Percentiles rank a stretch among this genome's conserved stretches.
Evolutionary conservation across 2,113 vertebrate genomes (phyloP).

Genomic region (Myotis lucifugus): DNA sequence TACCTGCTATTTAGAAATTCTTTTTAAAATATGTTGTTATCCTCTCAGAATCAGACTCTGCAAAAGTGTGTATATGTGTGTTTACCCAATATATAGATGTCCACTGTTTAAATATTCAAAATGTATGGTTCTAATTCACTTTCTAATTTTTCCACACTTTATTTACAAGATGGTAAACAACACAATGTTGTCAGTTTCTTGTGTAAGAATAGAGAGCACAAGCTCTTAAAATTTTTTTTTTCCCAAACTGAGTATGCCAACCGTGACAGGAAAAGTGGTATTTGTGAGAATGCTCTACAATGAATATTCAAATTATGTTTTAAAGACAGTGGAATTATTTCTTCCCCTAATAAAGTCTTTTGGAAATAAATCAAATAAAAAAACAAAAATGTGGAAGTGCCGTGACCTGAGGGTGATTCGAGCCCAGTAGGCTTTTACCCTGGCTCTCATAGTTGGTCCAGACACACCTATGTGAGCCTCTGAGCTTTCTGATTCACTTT

Average conservation of each 20-base stretch:
- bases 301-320: neutral
- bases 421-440: neutral
- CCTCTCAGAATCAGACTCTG: neutral
- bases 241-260: neutral
- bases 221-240: neutral
- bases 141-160: neutral
- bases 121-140: neutral
- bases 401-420: neutral
- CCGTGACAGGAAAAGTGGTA: neutral
- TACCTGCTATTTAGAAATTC: neutral
- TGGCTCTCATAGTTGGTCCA: neutral
- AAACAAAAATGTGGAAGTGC: neutral
- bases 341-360: neutral
- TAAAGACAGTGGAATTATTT: neutral
- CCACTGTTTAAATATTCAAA: slow-evolving; percentile 8
- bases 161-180: neutral
- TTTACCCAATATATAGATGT: neutral
- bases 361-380: neutral
- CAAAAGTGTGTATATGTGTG: neutral
- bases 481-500: neutral
- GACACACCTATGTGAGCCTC: neutral
- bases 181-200: neutral
- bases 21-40: neutral
- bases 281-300: neutral
- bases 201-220: neutral